Evolutionary conservation across 2,888 invertebrate species (phyloP).

Genomic region (Panopea generosa): DNA sequence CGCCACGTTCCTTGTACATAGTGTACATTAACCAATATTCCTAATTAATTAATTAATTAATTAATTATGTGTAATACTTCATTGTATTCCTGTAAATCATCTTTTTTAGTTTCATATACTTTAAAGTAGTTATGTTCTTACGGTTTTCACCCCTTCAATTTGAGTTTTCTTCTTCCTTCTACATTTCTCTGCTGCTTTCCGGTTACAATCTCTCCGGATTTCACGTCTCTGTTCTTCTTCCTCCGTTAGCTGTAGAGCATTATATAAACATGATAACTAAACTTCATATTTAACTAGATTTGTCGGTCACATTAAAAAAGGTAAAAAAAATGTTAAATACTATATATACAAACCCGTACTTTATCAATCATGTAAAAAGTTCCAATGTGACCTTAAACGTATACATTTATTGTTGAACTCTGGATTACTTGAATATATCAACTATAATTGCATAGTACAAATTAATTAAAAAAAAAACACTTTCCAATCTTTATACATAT

Average conservation of each 20-base stretch:
- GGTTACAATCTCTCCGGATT: slow-evolving; percentile 30
- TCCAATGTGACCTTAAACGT: neutral
- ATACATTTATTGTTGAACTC: neutral
- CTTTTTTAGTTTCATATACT: too few species aligned
- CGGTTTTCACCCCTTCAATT: slow-evolving; percentile 15
- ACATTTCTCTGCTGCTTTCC: slow-evolving; percentile 51
- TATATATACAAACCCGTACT: neutral
- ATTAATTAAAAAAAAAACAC: too few species aligned
- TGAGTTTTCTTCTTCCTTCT: slow-evolving; percentile 37
- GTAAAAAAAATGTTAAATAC: neutral
- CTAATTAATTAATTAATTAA: too few species aligned
- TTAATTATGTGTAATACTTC: too few species aligned
- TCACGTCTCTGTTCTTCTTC: slow-evolving; percentile 33
- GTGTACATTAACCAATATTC: too few species aligned
- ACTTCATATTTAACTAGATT: neutral
- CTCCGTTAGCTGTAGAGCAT: slow-evolving; percentile 34
- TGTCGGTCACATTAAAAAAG: neutral
- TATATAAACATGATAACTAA: neutral
- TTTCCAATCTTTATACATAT: too few species aligned
- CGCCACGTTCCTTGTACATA: too few species aligned
- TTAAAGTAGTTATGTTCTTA: too few species aligned
- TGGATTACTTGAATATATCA: neutral
- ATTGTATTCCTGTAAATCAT: too few species aligned
- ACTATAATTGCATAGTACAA: neutral
- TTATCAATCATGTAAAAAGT: neutral